Evolutionary conservation across 2,797 vertebrate genomes (phyloP).

Genomic region (Pempheris klunzingeri): DNA sequence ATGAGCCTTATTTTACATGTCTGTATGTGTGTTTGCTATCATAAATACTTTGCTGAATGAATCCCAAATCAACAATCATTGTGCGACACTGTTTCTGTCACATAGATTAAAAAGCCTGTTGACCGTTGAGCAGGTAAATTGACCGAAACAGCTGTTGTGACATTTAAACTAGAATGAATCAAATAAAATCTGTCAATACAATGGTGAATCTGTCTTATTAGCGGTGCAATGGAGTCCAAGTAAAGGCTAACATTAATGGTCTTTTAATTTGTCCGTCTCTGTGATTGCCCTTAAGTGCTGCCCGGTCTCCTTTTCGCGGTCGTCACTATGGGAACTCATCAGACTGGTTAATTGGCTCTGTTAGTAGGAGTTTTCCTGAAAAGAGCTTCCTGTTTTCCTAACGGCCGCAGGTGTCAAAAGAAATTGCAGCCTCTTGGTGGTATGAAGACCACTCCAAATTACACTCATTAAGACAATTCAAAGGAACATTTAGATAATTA

Average conservation of each 20-base stretch:
- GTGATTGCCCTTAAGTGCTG: slow-evolving; percentile 81
- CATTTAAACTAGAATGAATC: too few relatives aligned
- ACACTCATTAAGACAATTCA: slow-evolving; percentile 60
- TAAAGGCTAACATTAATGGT: slow-evolving; percentile 78
- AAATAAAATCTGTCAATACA: too few relatives aligned
- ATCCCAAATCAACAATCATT: slow-evolving; percentile 1
- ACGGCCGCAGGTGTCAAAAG: slow-evolving; percentile 67
- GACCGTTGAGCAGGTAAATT: slow-evolving; percentile 11
- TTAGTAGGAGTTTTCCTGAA: slow-evolving; percentile 80
- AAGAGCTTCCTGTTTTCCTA: slow-evolving; percentile 77
- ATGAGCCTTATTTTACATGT: too few relatives aligned
- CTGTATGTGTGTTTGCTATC: slow-evolving; percentile 6
- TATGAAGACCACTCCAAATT: slow-evolving; percentile 45
- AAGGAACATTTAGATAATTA: slow-evolving; percentile 55
- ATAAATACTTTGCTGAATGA: background rate
- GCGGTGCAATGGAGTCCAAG: slow-evolving; percentile 72
- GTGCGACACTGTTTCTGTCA: background rate
- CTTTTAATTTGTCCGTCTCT: slow-evolving; percentile 85
- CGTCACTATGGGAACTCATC: slow-evolving; percentile 86
- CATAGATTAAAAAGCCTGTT: background rate
- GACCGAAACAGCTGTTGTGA: background rate
- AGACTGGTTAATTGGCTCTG: slow-evolving; percentile 86
- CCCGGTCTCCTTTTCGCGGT: slow-evolving; percentile 81
- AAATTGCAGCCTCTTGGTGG: slow-evolving; percentile 41
- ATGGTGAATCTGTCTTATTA: slow-evolving; percentile 15